These are phyloP conservation scores for Agonopterix heracliana DNA, from an alignment of 2,888 invertebrate genomes.

Conservation along the genomic window DNA sequence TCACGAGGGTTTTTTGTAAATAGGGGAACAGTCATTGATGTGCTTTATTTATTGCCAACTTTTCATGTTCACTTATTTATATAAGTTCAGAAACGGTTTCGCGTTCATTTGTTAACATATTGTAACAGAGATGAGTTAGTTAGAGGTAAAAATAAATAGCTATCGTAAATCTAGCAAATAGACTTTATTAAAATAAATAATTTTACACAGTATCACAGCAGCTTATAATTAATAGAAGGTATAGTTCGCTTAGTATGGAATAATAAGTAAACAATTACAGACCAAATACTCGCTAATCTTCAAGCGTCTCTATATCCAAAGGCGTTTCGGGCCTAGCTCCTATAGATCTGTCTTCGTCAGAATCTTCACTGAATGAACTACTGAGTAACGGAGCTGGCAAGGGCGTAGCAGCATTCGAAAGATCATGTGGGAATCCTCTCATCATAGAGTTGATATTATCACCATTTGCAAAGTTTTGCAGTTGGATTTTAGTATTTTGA, in stretches of 20 bases:
- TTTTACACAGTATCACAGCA: background rate
- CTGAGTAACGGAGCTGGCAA: background rate
- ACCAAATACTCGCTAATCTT: slow-evolving; percentile 14
- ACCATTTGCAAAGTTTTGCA: background rate
- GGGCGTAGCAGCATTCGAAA: background rate
- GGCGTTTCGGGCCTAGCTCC: slow-evolving; percentile 38
- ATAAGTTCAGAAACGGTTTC: too few relatives aligned
- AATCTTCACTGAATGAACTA: slow-evolving; percentile 11
- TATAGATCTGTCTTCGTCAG: slow-evolving; percentile 18
- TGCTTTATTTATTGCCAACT: too few relatives aligned
- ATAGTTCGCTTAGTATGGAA: too few relatives aligned
- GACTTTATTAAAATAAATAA: background rate
- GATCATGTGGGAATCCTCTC: background rate
- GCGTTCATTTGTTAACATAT: too few relatives aligned
- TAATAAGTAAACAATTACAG: too few relatives aligned
- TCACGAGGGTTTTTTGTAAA: background rate
- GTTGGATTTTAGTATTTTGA: background rate
- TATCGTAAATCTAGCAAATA: background rate
- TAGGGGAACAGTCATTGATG: too few relatives aligned
- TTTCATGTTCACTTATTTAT: too few relatives aligned
- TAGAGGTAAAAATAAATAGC: background rate
- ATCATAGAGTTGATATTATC: background rate
- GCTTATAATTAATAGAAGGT: too few relatives aligned
- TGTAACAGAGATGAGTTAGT: too few relatives aligned
- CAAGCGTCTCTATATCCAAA: slow-evolving; percentile 52